phyloP scores from a whole-genome alignment of 2,888 invertebrate species.

The Drosophila maculinotata region DNA sequence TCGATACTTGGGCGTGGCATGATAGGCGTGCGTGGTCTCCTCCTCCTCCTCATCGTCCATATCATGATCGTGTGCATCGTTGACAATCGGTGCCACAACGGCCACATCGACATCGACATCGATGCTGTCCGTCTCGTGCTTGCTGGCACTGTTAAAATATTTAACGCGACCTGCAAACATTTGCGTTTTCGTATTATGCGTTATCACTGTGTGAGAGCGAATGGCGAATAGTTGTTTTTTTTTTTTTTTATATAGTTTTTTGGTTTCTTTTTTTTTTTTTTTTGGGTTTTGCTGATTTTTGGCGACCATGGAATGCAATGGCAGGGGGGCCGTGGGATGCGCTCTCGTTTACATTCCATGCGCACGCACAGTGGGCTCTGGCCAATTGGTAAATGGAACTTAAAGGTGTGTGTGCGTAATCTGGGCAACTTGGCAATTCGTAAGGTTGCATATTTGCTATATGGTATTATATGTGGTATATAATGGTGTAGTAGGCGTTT shows the following conservation, averaged over 20 bases:
- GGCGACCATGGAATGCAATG: conserved; percentile 42
- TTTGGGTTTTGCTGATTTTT: conserved; percentile 34
- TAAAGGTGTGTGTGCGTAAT: conserved; percentile 38
- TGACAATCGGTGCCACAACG: conserved; percentile 36
- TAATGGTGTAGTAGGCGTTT: conserved; percentile 28
- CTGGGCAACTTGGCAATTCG: conserved; percentile 35
- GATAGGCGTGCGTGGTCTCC: conserved; percentile 37
- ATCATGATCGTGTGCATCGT: conserved; percentile 44
- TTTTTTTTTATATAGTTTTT: conserved; percentile 5
- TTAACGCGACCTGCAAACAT: conserved; percentile 84
- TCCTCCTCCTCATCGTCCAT: conserved; percentile 56
- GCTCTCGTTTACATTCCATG: conserved; percentile 68
- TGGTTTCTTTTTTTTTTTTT: conserved; percentile 9
- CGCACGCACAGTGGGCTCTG: conserved; percentile 65
- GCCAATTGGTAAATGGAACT: conserved; percentile 54
- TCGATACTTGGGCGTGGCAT: conserved; percentile 62
- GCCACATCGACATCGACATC: conserved; percentile 47
- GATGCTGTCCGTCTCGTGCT: conserved; percentile 63
- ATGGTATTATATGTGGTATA: conserved; percentile 14
- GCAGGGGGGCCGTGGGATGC: conserved; percentile 37
- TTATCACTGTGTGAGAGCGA: conserved; percentile 73
- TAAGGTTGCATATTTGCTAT: conserved; percentile 42
- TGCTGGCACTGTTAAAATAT: conserved; percentile 66
- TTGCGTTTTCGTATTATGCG: conserved; percentile 82
- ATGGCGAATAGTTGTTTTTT: conserved; percentile 36